Conservation (phyloP, 2,113 vertebrate species). For the Perognathus longimembris region DNA sequence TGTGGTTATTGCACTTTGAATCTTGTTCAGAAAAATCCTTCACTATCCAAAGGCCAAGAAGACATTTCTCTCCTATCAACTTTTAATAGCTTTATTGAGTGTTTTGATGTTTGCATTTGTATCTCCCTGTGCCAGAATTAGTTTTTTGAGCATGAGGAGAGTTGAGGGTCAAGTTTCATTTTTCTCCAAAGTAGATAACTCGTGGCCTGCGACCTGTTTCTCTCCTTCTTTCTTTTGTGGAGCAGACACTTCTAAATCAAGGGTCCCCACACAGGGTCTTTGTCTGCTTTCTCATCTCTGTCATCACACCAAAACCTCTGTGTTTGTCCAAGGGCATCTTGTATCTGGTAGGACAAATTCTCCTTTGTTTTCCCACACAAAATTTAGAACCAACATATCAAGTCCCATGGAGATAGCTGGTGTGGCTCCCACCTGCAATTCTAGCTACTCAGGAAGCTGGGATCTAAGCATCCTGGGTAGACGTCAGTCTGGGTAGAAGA, state of each 20-base stretch:
- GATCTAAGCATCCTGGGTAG: too few relatives aligned
- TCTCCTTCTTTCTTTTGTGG: background rate
- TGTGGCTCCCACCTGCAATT: too few relatives aligned
- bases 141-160: background rate
- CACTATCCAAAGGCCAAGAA: background rate
- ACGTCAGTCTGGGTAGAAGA: too few relatives aligned
- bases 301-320: too few relatives aligned
- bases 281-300: background rate
- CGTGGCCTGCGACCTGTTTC: background rate
- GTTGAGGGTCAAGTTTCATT: background rate
- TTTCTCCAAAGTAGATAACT: fast-evolving
- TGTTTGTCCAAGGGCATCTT: fast-evolving
- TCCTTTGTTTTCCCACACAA: fast-evolving
- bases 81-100: background rate
- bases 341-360: background rate
- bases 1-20: background rate
- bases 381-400: background rate
- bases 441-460: too few relatives aligned
- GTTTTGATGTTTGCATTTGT: background rate
- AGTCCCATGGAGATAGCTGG: too few relatives aligned
- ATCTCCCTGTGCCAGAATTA: background rate
- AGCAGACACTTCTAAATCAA: background rate
- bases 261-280: fast-evolving
- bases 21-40: background rate
- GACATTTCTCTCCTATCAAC: background rate